Evolutionary conservation across 2,797 vertebrate species (phyloP), one percentile per base, ranked within the genome.

Genomic region (Paramormyrops hopkinsi): DNA sequence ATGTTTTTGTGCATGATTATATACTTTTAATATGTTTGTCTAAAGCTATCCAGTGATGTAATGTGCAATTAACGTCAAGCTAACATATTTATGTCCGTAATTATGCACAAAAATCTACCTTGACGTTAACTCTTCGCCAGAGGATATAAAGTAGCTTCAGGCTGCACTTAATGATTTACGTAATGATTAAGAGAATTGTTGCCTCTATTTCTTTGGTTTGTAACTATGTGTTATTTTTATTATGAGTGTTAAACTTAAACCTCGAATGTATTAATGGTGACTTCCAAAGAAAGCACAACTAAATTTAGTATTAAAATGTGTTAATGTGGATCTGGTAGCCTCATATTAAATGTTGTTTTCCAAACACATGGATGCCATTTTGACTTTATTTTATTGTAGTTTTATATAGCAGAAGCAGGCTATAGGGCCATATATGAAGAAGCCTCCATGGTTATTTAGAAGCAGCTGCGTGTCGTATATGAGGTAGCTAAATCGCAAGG

Each of bases 21-120:
- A 87, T 87, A 87, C 85, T 56, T 87, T 79, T 87, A 87, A 87
- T 87, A 54, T 54, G 85, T 59, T 87, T 87, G 85, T 87, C 51
- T 87, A 51, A 87, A 54, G 51, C 56, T 87, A 87, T 59, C 29
- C 50, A 87, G 17, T 53, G 50, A 56, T 56, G 48, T 48, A 51
- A 87, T 87, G 29, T 86, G 83, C 51, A 87, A 87, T 87, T 87
- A 87, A 56, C 4, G 33, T 87, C 85, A 87, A 87, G 53, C 51
- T 56, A 87, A 19, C 85, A 37, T 87, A 87, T 87, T 87, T 87
- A 87, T 87, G 51, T 12, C 6, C n/a, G 14, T 87, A 87, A 87
- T 87, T 87, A 87, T 37, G 22, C 9, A 19, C 29, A 87, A 53
- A 87, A 87, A 87, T 56, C 7, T 87, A 87, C 48, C 29, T 87